Evolutionary conservation across 2,888 invertebrate genomes (phyloP).

Genomic region (Thereva nobilitata): DNA sequence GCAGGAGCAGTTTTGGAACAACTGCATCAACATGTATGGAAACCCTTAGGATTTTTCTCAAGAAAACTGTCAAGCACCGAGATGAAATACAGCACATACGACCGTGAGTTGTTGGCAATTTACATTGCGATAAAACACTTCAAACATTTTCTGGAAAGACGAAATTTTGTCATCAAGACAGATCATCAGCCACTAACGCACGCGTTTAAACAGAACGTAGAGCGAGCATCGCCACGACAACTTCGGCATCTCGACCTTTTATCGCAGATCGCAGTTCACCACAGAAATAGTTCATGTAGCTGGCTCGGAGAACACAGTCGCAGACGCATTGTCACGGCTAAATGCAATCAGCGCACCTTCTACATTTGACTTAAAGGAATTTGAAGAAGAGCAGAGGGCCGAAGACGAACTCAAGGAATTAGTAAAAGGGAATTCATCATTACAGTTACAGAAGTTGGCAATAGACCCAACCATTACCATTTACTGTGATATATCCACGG

Average conservation of each 20-base stretch:
- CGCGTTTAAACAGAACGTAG: slow-evolving; percentile 1
- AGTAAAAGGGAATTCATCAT: neutral
- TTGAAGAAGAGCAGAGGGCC: neutral
- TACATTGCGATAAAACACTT: slow-evolving; percentile 1
- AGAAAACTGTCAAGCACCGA: neutral
- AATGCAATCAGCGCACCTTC: neutral
- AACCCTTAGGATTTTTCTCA: slow-evolving; percentile 12
- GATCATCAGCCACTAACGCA: slow-evolving; percentile 8
- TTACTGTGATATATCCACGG: slow-evolving; percentile 15
- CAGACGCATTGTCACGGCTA: slow-evolving; percentile 1
- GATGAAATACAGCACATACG: slow-evolving; percentile 3
- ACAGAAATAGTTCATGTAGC: neutral
- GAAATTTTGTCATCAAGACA: slow-evolving; percentile 1
- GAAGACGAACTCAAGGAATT: slow-evolving; percentile 2
- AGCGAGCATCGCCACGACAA: slow-evolving; percentile 9
- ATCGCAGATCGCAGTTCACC: neutral
- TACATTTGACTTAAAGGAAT: neutral
- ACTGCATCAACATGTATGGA: neutral
- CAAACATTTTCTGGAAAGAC: slow-evolving; percentile 3
- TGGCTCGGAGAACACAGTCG: neutral
- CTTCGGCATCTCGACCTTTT: slow-evolving; percentile 10
- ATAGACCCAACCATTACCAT: neutral
- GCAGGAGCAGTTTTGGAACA: slow-evolving; percentile 3
- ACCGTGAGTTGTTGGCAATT: slow-evolving; percentile 6
- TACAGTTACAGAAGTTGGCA: neutral